These are phyloP conservation scores for Phenganax subtilis DNA, from an alignment of 92 coral and sea anemone genomes.

Conservation along the genomic window DNA sequence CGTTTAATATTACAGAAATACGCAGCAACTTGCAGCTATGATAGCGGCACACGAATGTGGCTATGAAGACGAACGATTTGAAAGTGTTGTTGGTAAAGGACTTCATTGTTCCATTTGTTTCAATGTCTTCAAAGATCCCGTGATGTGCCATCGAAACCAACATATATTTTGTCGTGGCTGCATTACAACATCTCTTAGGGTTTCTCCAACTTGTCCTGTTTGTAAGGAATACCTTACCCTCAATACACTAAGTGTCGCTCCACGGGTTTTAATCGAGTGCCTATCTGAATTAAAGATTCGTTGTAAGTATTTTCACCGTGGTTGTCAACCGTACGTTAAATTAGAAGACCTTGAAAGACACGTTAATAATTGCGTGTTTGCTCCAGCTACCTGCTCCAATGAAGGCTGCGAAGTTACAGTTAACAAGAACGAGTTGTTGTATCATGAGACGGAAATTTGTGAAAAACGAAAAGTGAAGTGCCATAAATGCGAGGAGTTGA, in stretches of 20 bases:
- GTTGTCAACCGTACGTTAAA: conserved; percentile 36
- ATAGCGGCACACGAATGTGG: no score
- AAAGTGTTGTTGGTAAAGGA: conserved; percentile 38
- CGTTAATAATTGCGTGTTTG: conserved; percentile 34
- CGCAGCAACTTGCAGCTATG: no score
- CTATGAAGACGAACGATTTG: neutral
- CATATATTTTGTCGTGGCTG: conserved; percentile 59
- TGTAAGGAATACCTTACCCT: conserved; percentile 43
- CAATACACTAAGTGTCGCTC: conserved; percentile 38
- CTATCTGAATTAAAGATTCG: conserved; percentile 43
- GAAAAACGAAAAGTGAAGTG: no score
- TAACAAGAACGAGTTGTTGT: neutral
- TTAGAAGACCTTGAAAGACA: conserved; percentile 36
- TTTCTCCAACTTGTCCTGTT: conserved; percentile 48
- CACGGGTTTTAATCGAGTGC: conserved; percentile 48
- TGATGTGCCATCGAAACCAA: conserved; percentile 46
- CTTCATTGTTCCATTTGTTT: conserved; percentile 55
- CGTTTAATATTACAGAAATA: no score
- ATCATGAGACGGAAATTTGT: neutral
- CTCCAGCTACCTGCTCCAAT: conserved; percentile 44
- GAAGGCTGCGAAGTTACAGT: conserved; percentile 37
- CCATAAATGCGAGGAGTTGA: no score
- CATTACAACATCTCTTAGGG: conserved; percentile 42
- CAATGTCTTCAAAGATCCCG: conserved; percentile 55
- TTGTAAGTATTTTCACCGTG: conserved; percentile 37